Evolutionary conservation across 1,140 invertebrate genomes (phyloP).

Genomic region (Drosophila lacertosa): DNA sequence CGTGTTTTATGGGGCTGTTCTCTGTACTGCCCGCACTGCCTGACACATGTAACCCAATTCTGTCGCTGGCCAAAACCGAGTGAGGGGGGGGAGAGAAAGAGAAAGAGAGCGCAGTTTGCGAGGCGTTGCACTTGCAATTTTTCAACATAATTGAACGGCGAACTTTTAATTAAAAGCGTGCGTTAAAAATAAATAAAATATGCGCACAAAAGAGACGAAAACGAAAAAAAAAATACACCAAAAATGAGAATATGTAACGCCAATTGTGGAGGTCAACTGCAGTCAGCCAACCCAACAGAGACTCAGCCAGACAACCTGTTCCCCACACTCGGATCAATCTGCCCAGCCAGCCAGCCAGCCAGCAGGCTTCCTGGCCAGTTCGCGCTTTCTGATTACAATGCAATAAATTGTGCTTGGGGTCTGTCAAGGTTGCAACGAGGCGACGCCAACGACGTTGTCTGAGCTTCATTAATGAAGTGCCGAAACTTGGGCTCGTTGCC

Average conservation of each 20-base stretch:
- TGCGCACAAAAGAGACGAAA: slow-evolving; percentile 18
- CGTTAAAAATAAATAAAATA: slow-evolving; percentile 45
- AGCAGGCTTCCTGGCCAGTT: slow-evolving; percentile 52
- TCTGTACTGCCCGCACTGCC: slow-evolving; percentile 14
- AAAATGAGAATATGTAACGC: slow-evolving; percentile 64
- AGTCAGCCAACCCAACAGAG: slow-evolving; percentile 59
- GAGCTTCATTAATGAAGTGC: slow-evolving; percentile 79
- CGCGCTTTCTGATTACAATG: slow-evolving; percentile 40
- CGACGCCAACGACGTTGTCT: slow-evolving; percentile 27
- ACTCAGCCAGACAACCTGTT: slow-evolving; percentile 47
- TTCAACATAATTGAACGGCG: slow-evolving; percentile 57
- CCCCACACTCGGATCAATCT: slow-evolving; percentile 44
- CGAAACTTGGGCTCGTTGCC: slow-evolving; percentile 71
- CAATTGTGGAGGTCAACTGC: slow-evolving; percentile 71
- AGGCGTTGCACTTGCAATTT: slow-evolving; percentile 70
- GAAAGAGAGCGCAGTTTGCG: slow-evolving; percentile 21
- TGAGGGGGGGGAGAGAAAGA: background rate
- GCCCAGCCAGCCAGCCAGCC: slow-evolving; percentile 27
- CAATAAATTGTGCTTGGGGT: slow-evolving; percentile 64
- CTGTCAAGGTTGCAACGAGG: slow-evolving; percentile 64
- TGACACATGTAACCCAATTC: slow-evolving; percentile 78
- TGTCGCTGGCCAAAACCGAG: slow-evolving; percentile 44
- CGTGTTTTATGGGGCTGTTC: slow-evolving; percentile 53
- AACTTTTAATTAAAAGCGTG: slow-evolving; percentile 72
- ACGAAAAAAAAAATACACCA: slow-evolving; percentile 35